Conservation (phyloP, 2,113 vertebrate genomes). For the Columba livia region DNA sequence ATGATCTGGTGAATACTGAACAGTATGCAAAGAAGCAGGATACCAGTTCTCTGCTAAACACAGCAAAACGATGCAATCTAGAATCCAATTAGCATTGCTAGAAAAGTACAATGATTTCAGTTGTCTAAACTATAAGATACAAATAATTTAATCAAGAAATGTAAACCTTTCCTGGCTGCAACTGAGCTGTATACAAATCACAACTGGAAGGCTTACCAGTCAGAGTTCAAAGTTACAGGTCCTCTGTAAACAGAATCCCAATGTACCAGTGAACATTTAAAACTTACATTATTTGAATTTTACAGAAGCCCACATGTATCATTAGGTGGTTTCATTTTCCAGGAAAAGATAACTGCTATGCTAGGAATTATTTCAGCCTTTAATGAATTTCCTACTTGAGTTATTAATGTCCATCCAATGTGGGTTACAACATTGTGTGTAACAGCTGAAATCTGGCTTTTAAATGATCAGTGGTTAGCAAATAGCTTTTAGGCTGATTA, state of each 20-base stretch:
- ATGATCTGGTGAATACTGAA: background rate
- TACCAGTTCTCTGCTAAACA: slow-evolving; percentile 6
- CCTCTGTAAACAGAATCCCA: background rate
- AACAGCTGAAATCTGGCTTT: background rate
- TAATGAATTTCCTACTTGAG: background rate
- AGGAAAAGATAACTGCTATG: background rate
- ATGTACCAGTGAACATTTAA: background rate
- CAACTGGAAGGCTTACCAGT: background rate
- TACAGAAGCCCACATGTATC: background rate
- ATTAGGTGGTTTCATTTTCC: background rate
- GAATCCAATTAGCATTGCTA: background rate
- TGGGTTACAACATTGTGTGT: background rate
- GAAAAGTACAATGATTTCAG: background rate
- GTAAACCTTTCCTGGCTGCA: background rate
- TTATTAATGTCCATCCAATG: background rate
- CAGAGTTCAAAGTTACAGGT: background rate
- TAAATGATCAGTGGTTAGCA: background rate
- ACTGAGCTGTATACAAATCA: background rate
- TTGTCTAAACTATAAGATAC: background rate
- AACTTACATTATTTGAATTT: background rate
- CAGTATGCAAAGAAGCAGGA: background rate
- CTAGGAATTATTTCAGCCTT: background rate
- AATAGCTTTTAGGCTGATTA: background rate
- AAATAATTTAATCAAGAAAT: background rate
- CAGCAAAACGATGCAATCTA: background rate